Evolutionary conservation across 2,888 invertebrate genomes (phyloP).

Genomic region (Philaethria dido): DNA sequence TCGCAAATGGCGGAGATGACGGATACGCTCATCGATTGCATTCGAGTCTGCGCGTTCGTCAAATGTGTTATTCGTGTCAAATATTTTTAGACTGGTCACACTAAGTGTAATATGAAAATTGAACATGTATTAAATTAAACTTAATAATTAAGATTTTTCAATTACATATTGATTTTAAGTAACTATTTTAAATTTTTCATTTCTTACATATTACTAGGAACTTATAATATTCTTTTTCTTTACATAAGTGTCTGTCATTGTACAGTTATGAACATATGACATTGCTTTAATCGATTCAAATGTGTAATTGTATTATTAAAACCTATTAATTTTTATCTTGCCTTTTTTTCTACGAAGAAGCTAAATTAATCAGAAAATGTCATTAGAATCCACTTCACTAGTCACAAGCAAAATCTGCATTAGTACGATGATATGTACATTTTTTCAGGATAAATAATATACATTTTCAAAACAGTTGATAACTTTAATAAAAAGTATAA

Average conservation of each 20-base stretch:
- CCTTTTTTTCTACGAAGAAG: no score
- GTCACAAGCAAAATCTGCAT: background rate
- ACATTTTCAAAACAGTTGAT: no score
- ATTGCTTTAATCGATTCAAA: background rate
- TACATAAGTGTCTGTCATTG: background rate
- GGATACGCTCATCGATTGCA: slow-evolving; percentile 83
- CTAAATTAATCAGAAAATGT: no score
- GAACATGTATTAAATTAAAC: background rate
- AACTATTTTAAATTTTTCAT: background rate
- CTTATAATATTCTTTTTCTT: background rate
- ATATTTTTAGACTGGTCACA: slow-evolving; percentile 44
- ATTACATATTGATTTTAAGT: background rate
- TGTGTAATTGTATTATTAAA: background rate
- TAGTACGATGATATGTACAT: background rate
- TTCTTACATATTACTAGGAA: background rate
- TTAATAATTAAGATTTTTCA: background rate
- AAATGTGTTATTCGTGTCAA: slow-evolving; percentile 48
- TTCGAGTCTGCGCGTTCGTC: slow-evolving; percentile 64
- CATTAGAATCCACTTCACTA: no score
- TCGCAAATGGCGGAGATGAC: slow-evolving; percentile 84
- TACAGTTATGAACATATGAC: slow-evolving; percentile 3
- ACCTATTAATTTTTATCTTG: no score
- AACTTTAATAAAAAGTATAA: no score
- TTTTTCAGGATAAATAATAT: no score
- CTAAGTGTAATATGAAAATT: background rate